Evolutionary conservation across 2,888 invertebrate species (phyloP), one percentile per base, ranked within the genome.

Genomic region (Enoplolaimus lenunculus): DNA sequence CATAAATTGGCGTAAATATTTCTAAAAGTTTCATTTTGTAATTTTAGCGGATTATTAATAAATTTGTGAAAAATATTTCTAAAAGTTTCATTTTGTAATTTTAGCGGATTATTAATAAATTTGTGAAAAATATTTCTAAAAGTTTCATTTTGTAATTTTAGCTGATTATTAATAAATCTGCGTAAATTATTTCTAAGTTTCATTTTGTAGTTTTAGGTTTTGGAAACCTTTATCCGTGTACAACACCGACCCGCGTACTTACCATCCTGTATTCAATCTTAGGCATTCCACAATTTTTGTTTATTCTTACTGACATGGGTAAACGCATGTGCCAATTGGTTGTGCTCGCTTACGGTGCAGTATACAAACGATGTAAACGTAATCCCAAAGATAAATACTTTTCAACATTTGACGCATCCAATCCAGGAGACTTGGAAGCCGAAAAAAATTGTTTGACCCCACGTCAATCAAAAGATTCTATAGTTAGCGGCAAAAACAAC

Each of bases 211-310:
- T 62, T 62, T 62, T 31, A 62, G 62, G 62, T 62, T 62, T 62
- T 62, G 62, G 62, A 13, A 62, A 62, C 28, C n/a, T 62, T 3
- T 62, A 62, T n/a, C 62, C 62, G n/a, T 62, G 62, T 31, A 62
- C 62, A 62, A 31, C 31, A 29, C 62, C 62, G 7, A 62, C 62
- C 16, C 7, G 31, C 7, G 28, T 62, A 26, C n/a, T 62, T 13
- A 62, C 62, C 31, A 62, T 62, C 28, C 7, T 62, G 16, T 62
- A 62, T 62, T 62, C 62, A 13, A n/a, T 62, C 7, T n/a, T 62
- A 7, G 62, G 62, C 28, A 62, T 62, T 62, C 62, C 62, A 62
- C 62, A 29, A 62, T 29, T 62, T 26, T 29, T 62, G 29, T 62
- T 29, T 29, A 62, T 62, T 13, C 62, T 62, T 13, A 62, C 62